Conservation (phyloP, 2,797 vertebrate genomes). For the Myotis vivesi region DNA sequence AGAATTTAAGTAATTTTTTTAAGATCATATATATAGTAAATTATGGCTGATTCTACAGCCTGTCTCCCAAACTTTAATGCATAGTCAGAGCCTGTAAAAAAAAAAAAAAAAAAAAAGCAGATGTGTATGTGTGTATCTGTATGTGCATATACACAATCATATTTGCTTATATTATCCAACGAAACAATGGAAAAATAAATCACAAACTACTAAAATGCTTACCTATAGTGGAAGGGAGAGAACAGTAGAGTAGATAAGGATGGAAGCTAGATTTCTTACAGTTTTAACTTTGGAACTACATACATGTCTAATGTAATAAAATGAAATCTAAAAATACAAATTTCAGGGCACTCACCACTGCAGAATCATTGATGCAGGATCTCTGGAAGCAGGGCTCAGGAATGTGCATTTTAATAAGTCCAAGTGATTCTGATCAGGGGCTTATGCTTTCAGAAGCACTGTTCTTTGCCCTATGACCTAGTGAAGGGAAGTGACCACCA, state of each 20-base stretch:
- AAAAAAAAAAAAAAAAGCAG: background rate
- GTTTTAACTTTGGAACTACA: constrained; percentile 1
- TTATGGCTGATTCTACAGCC: background rate
- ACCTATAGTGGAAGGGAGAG: background rate
- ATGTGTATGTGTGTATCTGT: background rate
- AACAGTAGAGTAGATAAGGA: background rate
- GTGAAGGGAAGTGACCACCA: background rate
- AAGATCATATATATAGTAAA: background rate
- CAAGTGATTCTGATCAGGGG: background rate
- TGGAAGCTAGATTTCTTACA: background rate
- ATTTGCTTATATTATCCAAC: constrained; percentile 32
- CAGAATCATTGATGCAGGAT: background rate
- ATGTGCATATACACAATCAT: background rate
- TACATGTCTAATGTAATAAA: background rate
- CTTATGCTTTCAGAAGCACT: background rate
- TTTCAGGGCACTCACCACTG: background rate
- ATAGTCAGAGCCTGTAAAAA: background rate
- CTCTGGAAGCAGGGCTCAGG: background rate
- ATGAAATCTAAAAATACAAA: background rate
- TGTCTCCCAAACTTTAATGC: background rate
- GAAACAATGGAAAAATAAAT: constrained; percentile 34
- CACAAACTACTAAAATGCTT: background rate
- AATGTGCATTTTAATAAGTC: constrained; percentile 6
- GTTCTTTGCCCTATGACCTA: background rate
- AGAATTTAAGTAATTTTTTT: constrained; percentile 35